Percentiles rank a stretch among this genome's conserved stretches.
These are phyloP conservation scores for Polietes domitor DNA, from an alignment of 2,888 invertebrate species.

Conservation along the genomic window DNA sequence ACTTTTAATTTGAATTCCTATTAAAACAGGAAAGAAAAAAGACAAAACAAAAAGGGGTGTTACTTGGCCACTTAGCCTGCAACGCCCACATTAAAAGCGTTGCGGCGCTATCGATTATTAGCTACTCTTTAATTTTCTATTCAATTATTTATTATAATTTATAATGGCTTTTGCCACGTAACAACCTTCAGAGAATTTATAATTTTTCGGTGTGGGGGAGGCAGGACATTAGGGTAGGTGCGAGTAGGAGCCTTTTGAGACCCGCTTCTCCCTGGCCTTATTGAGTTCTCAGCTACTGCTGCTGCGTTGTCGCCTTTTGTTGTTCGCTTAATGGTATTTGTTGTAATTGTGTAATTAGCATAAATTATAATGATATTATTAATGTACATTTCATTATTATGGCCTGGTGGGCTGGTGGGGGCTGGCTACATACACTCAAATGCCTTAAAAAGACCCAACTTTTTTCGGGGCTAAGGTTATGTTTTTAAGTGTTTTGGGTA, in stretches of 20 bases:
- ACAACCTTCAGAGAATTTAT: conserved; percentile 3
- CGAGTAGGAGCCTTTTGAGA: not conserved
- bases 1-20: not conserved
- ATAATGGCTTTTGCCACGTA: not conserved
- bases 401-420: not conserved
- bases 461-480: not conserved
- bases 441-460: not conserved
- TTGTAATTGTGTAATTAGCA: conserved; percentile 79
- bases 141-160: conserved; percentile 29
- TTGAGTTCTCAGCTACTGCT: not conserved
- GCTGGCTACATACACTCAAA: not conserved
- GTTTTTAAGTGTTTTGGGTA: not conserved
- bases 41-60: not conserved
- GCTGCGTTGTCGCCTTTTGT: not conserved
- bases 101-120: conserved; percentile 10
- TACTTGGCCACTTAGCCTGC: not conserved
- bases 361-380: conserved; percentile 74
- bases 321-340: conserved; percentile 54
- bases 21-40: not conserved
- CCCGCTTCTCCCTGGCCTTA: not conserved
- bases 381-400: conserved; percentile 44
- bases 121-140: conserved; percentile 7
- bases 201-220: not conserved
- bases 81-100: not conserved
- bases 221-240: too few relatives aligned